phyloP scores from a whole-genome alignment of 2,888 invertebrate genomes.

The Sphecodes monilicornis region DNA sequence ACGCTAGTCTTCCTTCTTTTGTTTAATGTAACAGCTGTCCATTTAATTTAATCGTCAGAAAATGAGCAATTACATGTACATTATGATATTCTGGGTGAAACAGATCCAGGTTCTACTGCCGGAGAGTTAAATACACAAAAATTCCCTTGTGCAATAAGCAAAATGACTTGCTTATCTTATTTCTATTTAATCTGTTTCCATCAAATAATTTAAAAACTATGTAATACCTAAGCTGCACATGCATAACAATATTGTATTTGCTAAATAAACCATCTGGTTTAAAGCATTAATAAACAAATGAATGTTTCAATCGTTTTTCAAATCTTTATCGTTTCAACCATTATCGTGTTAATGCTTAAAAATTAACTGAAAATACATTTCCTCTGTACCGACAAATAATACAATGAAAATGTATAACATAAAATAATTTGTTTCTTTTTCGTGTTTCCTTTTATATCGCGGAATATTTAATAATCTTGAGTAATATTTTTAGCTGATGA shows the following conservation, averaged over 20 bases:
- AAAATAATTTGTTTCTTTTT: neutral
- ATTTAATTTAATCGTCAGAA: too few species aligned
- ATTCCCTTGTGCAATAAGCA: too few species aligned
- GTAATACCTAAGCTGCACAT: neutral
- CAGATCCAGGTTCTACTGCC: too few species aligned
- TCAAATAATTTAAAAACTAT: neutral
- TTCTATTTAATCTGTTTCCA: neutral
- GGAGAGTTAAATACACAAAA: too few species aligned
- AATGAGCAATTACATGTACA: too few species aligned
- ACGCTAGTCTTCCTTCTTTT: too few species aligned
- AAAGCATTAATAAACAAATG: neutral
- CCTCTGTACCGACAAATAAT: neutral
- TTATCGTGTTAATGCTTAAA: neutral
- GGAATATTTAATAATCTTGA: neutral
- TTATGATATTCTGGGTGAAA: too few species aligned
- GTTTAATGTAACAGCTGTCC: too few species aligned
- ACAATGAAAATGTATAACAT: neutral
- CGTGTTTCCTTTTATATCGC: neutral
- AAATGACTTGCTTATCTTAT: neutral
- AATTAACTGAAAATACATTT: neutral
- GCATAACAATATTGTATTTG: neutral
- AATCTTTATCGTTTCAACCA: neutral
- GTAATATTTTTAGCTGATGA: neutral
- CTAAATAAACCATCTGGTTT: neutral
- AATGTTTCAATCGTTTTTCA: too few species aligned